Conservation (phyloP, 1,140 invertebrate genomes). For the Aphaenogaster floridana region DNA sequence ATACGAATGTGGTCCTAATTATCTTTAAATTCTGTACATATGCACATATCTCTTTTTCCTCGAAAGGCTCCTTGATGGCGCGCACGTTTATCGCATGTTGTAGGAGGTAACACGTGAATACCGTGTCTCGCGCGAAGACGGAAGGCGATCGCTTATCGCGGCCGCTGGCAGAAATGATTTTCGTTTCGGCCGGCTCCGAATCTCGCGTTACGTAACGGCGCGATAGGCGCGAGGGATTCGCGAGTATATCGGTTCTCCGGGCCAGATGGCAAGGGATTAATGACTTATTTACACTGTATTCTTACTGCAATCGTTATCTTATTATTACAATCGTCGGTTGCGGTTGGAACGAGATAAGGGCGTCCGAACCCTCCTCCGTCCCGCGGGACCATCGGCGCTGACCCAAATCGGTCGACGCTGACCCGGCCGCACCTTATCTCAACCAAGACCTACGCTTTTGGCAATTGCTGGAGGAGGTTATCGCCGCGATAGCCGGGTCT, state of each 20-base stretch:
- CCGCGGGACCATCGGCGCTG: slow-evolving; percentile 55
- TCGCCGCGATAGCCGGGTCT: slow-evolving; percentile 48
- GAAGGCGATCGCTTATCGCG: slow-evolving; percentile 18
- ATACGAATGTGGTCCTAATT: neutral
- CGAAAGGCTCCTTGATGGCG: slow-evolving; percentile 4
- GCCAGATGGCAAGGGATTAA: slow-evolving; percentile 25
- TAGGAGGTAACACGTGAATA: slow-evolving; percentile 6
- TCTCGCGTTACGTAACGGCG: slow-evolving; percentile 59
- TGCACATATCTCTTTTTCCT: slow-evolving; percentile 6
- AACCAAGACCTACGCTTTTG: slow-evolving; percentile 50
- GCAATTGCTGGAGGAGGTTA: slow-evolving; percentile 66
- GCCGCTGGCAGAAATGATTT: slow-evolving; percentile 1
- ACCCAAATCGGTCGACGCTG: slow-evolving; percentile 64
- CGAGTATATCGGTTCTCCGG: slow-evolving; percentile 47
- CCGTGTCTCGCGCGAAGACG: slow-evolving; percentile 18
- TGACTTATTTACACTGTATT: slow-evolving; percentile 70
- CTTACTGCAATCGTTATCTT: slow-evolving; percentile 70
- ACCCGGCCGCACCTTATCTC: slow-evolving; percentile 51
- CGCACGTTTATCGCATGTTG: slow-evolving; percentile 13
- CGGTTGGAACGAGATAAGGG: slow-evolving; percentile 34
- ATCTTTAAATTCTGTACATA: neutral
- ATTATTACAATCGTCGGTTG: slow-evolving; percentile 70
- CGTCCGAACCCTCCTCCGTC: neutral
- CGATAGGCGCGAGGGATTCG: neutral
- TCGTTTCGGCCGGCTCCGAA: neutral